Evolutionary conservation across 53 echinoderm and acorn worm genomes (phyloP), one percentile per base, ranked within the genome.

Genomic region (Zoroaster sp.): DNA sequence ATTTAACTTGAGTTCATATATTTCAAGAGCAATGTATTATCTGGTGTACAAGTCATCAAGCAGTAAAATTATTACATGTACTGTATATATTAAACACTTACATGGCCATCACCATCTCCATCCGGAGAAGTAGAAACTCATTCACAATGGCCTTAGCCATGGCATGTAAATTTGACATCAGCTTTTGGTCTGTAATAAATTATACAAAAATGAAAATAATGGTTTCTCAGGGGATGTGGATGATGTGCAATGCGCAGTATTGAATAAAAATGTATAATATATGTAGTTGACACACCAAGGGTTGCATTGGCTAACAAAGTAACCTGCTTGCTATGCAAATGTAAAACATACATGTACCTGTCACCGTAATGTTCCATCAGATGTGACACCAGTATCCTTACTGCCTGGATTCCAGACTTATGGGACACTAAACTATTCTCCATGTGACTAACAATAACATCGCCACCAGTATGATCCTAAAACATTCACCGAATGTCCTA

Each of bases 31-130:
- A n/a, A n/a, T n/a, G n/a, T n/a, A n/a, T n/a, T n/a, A n/a, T n/a
- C n/a, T n/a, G n/a, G n/a, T n/a, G n/a, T n/a, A n/a, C n/a, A n/a
- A n/a, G n/a, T n/a, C n/a, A n/a, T n/a, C n/a, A n/a, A n/a, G n/a
- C n/a, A n/a, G n/a, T n/a, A n/a, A n/a, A n/a, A n/a, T n/a, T n/a
- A n/a, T n/a, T n/a, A n/a, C n/a, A n/a, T n/a, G n/a, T n/a, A n/a
- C n/a, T n/a, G n/a, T n/a, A n/a, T n/a, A n/a, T n/a, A n/a, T n/a
- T n/a, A 4, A 11, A 25, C 32, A 85, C 44, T 85, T 70, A 85
- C 86, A 72, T 67, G 69, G 7, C 72, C 72, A 39, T 85, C 36
- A 71, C 86, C 86, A 43, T 85, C 86, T 23, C 69, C 72, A 72
- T 85, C 85, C 68, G 66, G 6, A 85, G 72, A 17, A 30, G 40